Evolutionary conservation across 2,113 vertebrate genomes (phyloP), one percentile per base, ranked within the genome.

Genomic region (Podilymbus podiceps): DNA sequence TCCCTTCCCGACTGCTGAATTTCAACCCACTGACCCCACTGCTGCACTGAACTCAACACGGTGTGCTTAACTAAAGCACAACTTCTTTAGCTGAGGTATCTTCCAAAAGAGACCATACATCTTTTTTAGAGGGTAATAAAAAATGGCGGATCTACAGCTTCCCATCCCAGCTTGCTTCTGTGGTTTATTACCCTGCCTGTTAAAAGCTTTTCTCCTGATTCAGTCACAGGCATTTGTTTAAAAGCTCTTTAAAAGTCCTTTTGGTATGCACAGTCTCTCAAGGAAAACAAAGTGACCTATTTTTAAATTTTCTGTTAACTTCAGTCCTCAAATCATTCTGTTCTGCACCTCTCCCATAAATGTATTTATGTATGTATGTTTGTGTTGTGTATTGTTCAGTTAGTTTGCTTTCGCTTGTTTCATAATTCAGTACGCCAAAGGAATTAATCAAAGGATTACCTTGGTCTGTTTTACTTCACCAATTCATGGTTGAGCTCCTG

Each of bases 201-300:
- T 91, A 80, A 87, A 94, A 91, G 66, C 31, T 78, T 87, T 90
- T 87, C 80, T 94, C 69, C 53, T 23, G 25, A 71, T 87, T 80
- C 81, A 42, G 56, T 81, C 60, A 49, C 31, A 71, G 60, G 13
- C 4, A 2, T 53, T 84, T 83, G 15, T 89, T 91, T 82, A 89
- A 95, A 84, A 88, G 44, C 64, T 72, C 53, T 90, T 92, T 83
- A 83, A 28, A 91, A 86, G 50, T 74, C 33, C 35, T 71, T 84
- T 90, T 33, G 63, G 56, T 71, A 69, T 67, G 59, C 50, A 35
- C 12, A 75, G 44, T 62, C 68, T 74, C 55, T 62, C 73, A 59
- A 87, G 71, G 81, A 91, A 91, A 87, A 14, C 5, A 0, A 79
- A 84, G 24, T 59, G 59, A 66, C 64, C 42, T 77, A 25, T 85